Evolutionary conservation across 2,113 vertebrate genomes (phyloP), one percentile per base, ranked within the genome.

Genomic region (Silurus asotus): DNA sequence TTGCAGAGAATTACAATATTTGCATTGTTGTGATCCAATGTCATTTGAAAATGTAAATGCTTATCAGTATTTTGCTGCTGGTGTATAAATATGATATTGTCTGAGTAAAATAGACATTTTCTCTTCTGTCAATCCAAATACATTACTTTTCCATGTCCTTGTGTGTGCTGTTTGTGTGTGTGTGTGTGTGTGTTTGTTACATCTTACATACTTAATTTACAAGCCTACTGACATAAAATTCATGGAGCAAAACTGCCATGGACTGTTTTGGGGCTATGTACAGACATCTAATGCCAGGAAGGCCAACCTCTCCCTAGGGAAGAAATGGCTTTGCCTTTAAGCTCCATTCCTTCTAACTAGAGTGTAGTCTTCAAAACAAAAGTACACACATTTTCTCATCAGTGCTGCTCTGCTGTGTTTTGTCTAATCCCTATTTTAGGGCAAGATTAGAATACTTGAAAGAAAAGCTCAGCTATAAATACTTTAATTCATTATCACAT

Each of bases 401-500:
- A 67, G 20, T 67, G 4, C 49, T 74, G 20, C 80, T 61, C 53
- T 55, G 3, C 19, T 70, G 74, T 62, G 17, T 65, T 64, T 81
- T 74, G 55, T 84, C 72, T 80, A 62, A 72, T 81, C 23, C n/a
- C 11, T 56, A 28, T 51, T 65, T 81, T 61, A 74, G 14, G 45
- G 55, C 20, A 56, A 81, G 25, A 82, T 62, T 17, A 45, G 10
- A 56, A 64, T 19, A 6, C 20, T 77, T 9, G 20, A 65, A 75
- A 85, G 64, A 51, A 86, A 70, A 85, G 80, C 80, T 20, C 19
- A 67, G 59, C 48, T 5, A 81, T 86, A 90, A 87, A 84, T 86
- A 88, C 88, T 37, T 87, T 59, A 75, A 81, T 82, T 78, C 77
- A 88, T 88, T 85, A 86, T 37, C 78, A 83, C 82, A 48, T 84